These are phyloP conservation scores for Habrosyne pyritoides DNA, from an alignment of 2,888 invertebrate genomes.

Conservation along the genomic window DNA sequence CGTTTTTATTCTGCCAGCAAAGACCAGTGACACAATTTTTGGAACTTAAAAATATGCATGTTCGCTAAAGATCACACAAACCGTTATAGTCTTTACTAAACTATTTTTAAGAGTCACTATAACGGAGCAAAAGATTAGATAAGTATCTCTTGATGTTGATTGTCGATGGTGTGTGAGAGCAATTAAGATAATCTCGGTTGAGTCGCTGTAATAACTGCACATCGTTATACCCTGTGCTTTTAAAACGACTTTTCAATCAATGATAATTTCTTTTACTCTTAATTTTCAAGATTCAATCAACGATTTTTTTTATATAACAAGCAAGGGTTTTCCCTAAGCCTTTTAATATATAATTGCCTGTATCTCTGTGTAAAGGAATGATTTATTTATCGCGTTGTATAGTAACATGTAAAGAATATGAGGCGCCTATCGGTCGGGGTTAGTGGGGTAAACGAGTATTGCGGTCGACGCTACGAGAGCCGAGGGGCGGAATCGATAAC, in stretches of 20 bases:
- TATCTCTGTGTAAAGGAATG: neutral
- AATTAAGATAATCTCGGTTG: conserved; percentile 46
- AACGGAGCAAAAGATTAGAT: conserved; percentile 35
- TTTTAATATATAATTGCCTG: neutral
- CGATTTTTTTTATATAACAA: neutral
- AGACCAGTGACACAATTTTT: neutral
- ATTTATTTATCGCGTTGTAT: neutral
- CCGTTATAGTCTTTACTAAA: conserved; percentile 18
- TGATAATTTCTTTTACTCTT: too few relatives aligned
- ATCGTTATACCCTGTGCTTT: neutral
- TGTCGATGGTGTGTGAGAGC: conserved; percentile 34
- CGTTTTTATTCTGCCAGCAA: conserved; percentile 25
- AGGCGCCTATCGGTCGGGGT: conserved; percentile 59
- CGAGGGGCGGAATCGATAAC: conserved; percentile 54
- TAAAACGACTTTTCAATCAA: neutral
- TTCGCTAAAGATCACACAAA: conserved; percentile 11
- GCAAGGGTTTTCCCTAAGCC: neutral
- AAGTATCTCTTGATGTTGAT: conserved; percentile 35
- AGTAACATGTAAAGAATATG: conserved; percentile 20
- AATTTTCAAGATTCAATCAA: neutral
- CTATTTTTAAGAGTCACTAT: conserved; percentile 27
- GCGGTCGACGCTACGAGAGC: conserved; percentile 51
- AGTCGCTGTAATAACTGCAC: conserved; percentile 17
- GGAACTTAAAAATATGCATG: conserved; percentile 18
- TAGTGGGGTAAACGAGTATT: conserved; percentile 62